Percentiles rank a stretch among this genome's conserved stretches.
Evolutionary conservation across 2,113 vertebrate species (phyloP).

Genomic region (Psophia crepitans): DNA sequence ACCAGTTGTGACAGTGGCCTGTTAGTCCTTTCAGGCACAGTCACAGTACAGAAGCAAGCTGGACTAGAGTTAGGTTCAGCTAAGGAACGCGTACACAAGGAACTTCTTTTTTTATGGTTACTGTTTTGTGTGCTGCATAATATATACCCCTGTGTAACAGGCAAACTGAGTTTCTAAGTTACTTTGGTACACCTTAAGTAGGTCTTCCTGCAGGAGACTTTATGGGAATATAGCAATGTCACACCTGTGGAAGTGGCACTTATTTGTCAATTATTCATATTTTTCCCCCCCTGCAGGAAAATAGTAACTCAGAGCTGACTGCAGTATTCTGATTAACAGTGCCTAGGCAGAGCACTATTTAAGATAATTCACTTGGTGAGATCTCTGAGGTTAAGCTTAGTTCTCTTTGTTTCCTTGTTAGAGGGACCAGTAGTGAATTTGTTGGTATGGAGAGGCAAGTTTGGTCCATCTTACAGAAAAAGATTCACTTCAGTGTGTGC

Average conservation of each 20-base stretch:
- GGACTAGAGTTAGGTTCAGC: background rate
- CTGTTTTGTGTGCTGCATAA: background rate
- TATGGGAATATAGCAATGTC: background rate
- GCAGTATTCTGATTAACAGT: fast-evolving
- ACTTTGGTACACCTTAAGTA: background rate
- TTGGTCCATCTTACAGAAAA: background rate
- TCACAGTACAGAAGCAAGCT: background rate
- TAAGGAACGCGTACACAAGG: background rate
- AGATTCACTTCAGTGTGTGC: too few species aligned
- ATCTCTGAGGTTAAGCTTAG: background rate
- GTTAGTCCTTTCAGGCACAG: background rate
- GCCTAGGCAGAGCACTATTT: background rate
- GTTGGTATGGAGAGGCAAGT: background rate
- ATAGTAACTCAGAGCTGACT: background rate
- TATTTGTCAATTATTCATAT: background rate
- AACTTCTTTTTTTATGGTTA: background rate
- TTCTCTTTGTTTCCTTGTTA: background rate
- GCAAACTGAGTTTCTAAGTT: background rate
- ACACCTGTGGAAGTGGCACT: background rate
- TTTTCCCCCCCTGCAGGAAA: background rate
- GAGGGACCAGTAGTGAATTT: background rate
- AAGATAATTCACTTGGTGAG: background rate
- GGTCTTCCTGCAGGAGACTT: background rate
- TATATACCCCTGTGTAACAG: background rate
- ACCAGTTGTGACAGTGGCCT: background rate